Evolutionary conservation across 1,140 invertebrate species (phyloP), one percentile per base, ranked within the genome.

Genomic region (Lucilia sericata): DNA sequence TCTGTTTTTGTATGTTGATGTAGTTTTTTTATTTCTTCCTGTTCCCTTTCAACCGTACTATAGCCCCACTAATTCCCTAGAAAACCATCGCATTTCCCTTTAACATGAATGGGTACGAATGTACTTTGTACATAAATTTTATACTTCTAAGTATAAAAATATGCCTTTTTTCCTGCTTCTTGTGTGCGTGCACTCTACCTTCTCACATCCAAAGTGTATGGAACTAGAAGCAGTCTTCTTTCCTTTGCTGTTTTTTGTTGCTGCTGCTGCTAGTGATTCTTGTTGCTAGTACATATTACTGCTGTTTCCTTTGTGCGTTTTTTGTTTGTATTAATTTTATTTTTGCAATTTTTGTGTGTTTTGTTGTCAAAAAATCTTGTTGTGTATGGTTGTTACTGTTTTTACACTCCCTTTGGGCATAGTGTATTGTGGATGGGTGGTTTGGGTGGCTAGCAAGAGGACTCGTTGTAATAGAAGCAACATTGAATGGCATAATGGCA

Each of bases 371-470:
- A 70, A 70, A 70, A 10, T 70, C n/a, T 70, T 70, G 65, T 70
- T 70, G 8, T 70, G 19, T 21, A 25, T 70, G 65, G n/a, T 70
- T 70, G 65, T 25, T 70, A 12, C n/a, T 70, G 21, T 70, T 70
- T 70, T 25, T 70, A 70, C 65, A 70, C 65, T 70, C 65, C 65
- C 19, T 70, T 70, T 70, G 65, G 65, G 65, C 65, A n/a, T 70
- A 70, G 19, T 21, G n/a, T 42, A 30, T 30, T 30, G 1, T 30
- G 25, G n/a, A 25, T 70, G n/a, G 19, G n/a, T 25, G 19, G 65
- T 25, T 70, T n/a, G 55, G 65, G 19, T 25, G 51, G 51, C 13
- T 5, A 30, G 5, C 49, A 49, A 17, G 51, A 13, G 13, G 49
- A 49, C 1, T 49, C 13, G 49, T 49, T 49, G 49, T 12, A 55